A percentile compares a stretch with the other conserved stretches of the same genome.
Conservation (phyloP, 2,888 invertebrate species). For the Octonoba sinensis region DNA sequence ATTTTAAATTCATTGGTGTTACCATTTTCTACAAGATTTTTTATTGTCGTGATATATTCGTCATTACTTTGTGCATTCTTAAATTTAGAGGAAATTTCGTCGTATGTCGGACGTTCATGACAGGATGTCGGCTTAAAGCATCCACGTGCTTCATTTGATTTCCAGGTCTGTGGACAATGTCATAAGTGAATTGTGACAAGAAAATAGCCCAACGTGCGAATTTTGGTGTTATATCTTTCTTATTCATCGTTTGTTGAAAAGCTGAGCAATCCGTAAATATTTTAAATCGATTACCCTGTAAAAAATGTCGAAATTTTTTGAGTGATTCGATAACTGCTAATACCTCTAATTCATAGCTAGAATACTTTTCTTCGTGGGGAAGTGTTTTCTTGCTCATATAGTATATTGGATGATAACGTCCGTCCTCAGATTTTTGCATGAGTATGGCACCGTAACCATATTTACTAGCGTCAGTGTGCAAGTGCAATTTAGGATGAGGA, state of each 20-base stretch:
- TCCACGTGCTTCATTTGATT: conserved; percentile 36
- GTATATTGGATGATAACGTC: conserved; percentile 3
- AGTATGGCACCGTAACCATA: not conserved
- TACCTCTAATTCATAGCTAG: conserved; percentile 29
- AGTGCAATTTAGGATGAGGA: no score
- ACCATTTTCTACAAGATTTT: not conserved
- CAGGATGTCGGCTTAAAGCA: conserved; percentile 18
- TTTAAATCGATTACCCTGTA: conserved; percentile 8
- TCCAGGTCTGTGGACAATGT: conserved; percentile 16
- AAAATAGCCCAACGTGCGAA: conserved; percentile 17
- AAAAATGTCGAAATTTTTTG: conserved; percentile 34
- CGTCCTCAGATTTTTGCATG: conserved; percentile 1
- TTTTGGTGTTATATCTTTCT: conserved; percentile 11
- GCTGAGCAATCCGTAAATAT: conserved; percentile 22
- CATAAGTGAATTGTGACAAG: conserved; percentile 25
- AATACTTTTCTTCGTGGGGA: conserved; percentile 15
- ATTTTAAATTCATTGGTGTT: no score
- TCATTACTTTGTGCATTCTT: no score
- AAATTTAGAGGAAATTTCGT: no score
- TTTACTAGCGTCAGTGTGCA: not conserved
- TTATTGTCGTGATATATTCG: not conserved
- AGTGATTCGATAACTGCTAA: conserved; percentile 17
- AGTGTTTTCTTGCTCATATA: conserved; percentile 16
- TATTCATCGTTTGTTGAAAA: not conserved
- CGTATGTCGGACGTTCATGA: no score